Conservation (phyloP, 1,140 invertebrate species). For the Camponotus vicinus region DNA sequence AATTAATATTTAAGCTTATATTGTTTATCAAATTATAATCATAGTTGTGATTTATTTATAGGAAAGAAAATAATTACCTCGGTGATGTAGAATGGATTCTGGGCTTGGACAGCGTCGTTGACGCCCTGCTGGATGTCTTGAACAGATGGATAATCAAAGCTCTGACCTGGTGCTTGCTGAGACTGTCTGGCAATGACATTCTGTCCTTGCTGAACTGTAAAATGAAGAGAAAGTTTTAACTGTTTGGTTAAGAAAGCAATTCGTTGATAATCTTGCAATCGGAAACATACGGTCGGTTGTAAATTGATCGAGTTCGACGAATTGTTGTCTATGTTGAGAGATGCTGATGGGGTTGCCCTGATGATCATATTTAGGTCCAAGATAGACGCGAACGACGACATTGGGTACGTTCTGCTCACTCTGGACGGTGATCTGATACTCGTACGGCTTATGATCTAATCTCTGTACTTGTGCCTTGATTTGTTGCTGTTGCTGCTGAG, state of each 20-base stretch:
- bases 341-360: conserved; percentile 86
- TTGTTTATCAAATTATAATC: background rate
- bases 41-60: background rate
- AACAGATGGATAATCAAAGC: conserved; percentile 89
- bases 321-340: conserved; percentile 88
- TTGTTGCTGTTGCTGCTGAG: conserved; percentile 64
- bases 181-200: conserved; percentile 90
- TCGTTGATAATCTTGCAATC: background rate
- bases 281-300: conserved; percentile 85
- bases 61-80: conserved; percentile 78
- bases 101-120: conserved; percentile 84
- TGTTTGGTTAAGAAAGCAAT: background rate
- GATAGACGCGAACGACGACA: conserved; percentile 86
- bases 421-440: conserved; percentile 86
- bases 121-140: conserved; percentile 86
- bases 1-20: background rate
- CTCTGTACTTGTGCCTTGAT: conserved; percentile 82
- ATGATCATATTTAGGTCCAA: conserved; percentile 88
- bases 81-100: conserved; percentile 84
- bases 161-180: conserved; percentile 88
- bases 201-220: conserved; percentile 88
- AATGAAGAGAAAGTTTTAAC: conserved; percentile 40
- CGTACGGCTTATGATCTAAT: conserved; percentile 90
- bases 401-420: conserved; percentile 82
- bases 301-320: conserved; percentile 91